Percentiles rank a stretch among this genome's conserved stretches.
Evolutionary conservation across 2,888 invertebrate genomes (phyloP).

Genomic region (Hybos culiciformis): DNA sequence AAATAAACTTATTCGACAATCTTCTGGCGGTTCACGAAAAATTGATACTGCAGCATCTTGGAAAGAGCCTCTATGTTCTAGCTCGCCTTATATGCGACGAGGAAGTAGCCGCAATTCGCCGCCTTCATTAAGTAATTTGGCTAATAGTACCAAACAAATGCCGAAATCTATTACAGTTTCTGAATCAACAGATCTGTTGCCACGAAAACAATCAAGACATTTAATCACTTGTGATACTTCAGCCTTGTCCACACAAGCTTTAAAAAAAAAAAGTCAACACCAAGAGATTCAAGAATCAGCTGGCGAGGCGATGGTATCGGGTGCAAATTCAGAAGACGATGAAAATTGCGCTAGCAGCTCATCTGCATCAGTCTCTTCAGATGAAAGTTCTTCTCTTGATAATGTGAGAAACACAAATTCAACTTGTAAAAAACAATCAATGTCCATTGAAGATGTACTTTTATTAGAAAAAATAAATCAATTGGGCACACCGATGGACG

Average conservation of each 20-base stretch:
- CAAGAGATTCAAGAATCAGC: slow-evolving; percentile 48
- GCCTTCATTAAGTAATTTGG: slow-evolving; percentile 7
- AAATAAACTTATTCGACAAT: slow-evolving; percentile 18
- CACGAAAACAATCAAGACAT: slow-evolving; percentile 17
- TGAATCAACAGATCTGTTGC: background rate
- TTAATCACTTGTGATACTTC: slow-evolving; percentile 31
- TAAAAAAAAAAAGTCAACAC: slow-evolving; percentile 29
- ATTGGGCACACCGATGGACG: slow-evolving; percentile 38
- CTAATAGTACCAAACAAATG: background rate
- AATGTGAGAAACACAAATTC: slow-evolving; percentile 13
- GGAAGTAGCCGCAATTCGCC: slow-evolving; percentile 5
- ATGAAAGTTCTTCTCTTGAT: slow-evolving; percentile 30
- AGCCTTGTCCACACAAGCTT: slow-evolving; percentile 24
- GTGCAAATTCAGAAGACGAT: slow-evolving; percentile 45
- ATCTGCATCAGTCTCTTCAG: too few relatives aligned
- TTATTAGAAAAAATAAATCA: slow-evolving; percentile 25
- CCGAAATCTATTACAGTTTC: background rate
- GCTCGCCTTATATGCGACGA: slow-evolving; percentile 20
- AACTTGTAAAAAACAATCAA: slow-evolving; percentile 24
- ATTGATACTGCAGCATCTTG: slow-evolving; percentile 13
- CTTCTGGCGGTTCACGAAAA: slow-evolving; percentile 16
- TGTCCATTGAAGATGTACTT: slow-evolving; percentile 27
- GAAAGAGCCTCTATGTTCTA: slow-evolving; percentile 20
- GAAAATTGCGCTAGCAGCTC: slow-evolving; percentile 39
- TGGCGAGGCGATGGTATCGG: slow-evolving; percentile 54